phyloP scores from a whole-genome alignment of 1,140 invertebrate species.

The Doryteuthis pealeii region DNA sequence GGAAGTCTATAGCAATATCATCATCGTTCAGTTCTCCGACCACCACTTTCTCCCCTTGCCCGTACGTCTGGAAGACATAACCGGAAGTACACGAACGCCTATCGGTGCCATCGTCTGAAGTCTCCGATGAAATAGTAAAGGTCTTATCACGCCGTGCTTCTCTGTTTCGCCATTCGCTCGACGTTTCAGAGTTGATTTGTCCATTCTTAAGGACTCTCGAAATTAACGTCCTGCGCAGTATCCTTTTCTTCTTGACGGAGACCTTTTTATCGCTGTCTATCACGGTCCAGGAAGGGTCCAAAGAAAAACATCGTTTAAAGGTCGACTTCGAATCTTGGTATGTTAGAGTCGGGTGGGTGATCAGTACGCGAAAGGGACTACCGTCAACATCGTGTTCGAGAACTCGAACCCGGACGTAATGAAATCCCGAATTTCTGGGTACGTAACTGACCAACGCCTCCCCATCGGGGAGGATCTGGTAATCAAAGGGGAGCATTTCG shows the following conservation, averaged over 20 bases:
- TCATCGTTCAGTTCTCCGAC: no score
- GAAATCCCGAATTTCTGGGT: constrained; percentile 41
- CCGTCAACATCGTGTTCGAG: constrained; percentile 41
- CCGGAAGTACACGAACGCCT: no score
- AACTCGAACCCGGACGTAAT: constrained; percentile 41
- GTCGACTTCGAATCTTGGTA: background rate
- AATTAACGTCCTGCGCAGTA: background rate
- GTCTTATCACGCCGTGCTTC: no score
- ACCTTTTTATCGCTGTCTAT: background rate
- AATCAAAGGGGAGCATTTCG: constrained; percentile 41
- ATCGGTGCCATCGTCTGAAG: no score
- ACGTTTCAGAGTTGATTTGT: no score
- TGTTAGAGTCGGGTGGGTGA: constrained; percentile 19
- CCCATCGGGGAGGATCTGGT: constrained; percentile 41
- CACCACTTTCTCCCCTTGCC: no score
- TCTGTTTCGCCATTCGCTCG: no score
- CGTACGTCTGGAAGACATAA: no score
- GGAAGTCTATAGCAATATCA: no score
- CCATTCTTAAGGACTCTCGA: background rate
- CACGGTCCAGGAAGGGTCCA: background rate
- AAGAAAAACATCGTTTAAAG: background rate
- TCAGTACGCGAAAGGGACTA: constrained; percentile 49
- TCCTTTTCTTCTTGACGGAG: background rate
- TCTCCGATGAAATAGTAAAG: no score
- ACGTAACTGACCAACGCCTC: constrained; percentile 47